Evolutionary conservation across 37 sponge, comb jelly and placozoan species (phyloP).

Genomic region (Aphrocallistes beatrix): DNA sequence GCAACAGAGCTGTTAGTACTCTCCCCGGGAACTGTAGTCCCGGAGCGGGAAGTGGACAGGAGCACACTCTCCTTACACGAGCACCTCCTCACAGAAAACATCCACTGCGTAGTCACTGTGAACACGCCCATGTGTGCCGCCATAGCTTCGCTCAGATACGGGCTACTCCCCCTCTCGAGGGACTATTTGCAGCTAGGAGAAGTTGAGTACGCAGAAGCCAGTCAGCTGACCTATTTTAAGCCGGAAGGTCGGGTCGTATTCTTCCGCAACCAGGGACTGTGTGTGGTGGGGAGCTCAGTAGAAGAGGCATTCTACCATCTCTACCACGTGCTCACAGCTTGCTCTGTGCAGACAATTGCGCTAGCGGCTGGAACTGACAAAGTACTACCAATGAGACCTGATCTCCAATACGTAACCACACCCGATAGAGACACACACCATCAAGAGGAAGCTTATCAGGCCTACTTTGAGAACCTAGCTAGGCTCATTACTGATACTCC

Average conservation of each 20-base stretch:
- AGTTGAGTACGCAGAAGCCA: background rate
- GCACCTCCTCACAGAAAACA: background rate
- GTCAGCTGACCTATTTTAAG: background rate
- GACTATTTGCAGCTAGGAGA: background rate
- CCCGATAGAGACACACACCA: background rate
- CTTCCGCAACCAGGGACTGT: conserved; percentile 69
- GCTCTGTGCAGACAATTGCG: conserved; percentile 65
- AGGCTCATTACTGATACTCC: background rate
- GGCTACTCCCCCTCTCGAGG: background rate
- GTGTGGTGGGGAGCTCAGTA: conserved; percentile 54
- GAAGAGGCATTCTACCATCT: conserved; percentile 71
- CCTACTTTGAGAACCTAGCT: background rate
- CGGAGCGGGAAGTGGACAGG: background rate
- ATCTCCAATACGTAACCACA: background rate
- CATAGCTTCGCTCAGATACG: background rate
- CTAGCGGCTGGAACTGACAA: background rate
- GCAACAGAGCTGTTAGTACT: background rate
- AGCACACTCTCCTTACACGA: background rate
- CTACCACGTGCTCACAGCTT: conserved; percentile 50
- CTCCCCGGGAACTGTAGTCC: background rate
- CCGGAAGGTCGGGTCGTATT: conserved; percentile 49
- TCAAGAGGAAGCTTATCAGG: background rate
- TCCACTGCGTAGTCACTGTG: background rate
- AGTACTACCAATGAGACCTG: background rate
- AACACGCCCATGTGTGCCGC: background rate